phyloP scores from a whole-genome alignment of 2,113 vertebrate genomes.

The Mixornis gularis region DNA sequence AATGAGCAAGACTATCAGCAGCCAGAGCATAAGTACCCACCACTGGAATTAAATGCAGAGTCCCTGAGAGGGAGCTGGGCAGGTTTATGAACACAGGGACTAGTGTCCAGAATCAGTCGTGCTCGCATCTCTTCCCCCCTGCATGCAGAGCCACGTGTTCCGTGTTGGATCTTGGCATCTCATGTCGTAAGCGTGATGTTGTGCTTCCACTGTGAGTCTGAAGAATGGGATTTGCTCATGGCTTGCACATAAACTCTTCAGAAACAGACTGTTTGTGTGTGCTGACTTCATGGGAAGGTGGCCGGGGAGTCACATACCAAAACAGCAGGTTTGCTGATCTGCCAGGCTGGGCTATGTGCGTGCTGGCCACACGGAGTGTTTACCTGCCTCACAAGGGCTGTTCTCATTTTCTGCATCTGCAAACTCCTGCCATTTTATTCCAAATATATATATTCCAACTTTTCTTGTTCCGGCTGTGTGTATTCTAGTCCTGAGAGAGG shows the following conservation, averaged over 20 bases:
- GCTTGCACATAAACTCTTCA: not conserved
- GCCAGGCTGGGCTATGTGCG: not conserved
- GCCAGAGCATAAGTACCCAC: not conserved
- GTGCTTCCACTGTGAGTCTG: not conserved
- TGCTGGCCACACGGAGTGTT: accelerated
- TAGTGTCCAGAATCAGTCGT: not conserved
- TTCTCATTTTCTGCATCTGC: not conserved
- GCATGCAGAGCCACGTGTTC: accelerated
- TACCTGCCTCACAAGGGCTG: not conserved
- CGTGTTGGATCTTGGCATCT: not conserved
- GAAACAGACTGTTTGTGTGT: not conserved
- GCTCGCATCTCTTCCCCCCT: not conserved
- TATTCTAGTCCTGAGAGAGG: not conserved
- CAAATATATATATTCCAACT: not conserved
- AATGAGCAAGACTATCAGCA: not conserved
- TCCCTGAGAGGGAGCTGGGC: not conserved
- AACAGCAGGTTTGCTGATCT: not conserved
- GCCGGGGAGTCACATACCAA: accelerated
- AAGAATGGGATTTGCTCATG: not conserved
- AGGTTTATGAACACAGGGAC: not conserved
- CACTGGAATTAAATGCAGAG: not conserved
- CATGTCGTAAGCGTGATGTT: accelerated
- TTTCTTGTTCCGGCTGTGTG: not conserved
- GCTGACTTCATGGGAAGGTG: not conserved
- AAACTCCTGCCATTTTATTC: not conserved